A percentile compares a stretch with the other conserved stretches of the same genome.
These are phyloP conservation scores for Amblyjoppa fuscipennis DNA, from an alignment of 2,888 invertebrate species.

Conservation along the genomic window DNA sequence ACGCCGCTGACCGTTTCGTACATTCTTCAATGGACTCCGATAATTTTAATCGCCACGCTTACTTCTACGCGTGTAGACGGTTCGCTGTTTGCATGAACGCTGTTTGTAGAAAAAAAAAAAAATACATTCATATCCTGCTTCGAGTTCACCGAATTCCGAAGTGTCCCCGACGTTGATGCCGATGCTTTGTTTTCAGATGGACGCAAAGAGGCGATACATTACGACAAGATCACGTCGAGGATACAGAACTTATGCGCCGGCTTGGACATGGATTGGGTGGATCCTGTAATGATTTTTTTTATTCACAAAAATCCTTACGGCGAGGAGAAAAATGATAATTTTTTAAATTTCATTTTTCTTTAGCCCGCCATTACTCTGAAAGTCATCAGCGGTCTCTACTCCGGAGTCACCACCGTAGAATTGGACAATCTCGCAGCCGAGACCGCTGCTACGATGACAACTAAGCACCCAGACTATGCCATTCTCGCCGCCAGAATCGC, in stretches of 20 bases:
- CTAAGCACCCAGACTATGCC: constrained; percentile 98
- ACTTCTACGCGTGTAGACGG: not conserved
- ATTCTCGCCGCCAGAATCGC: constrained; percentile 95
- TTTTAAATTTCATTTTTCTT: constrained; percentile 41
- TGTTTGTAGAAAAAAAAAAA: not conserved
- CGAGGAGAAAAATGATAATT: not conserved
- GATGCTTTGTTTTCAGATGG: constrained; percentile 89
- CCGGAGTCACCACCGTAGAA: constrained; percentile 98
- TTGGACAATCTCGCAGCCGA: constrained; percentile 99
- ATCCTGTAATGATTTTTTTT: constrained; percentile 90
- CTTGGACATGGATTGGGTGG: constrained; percentile 97
- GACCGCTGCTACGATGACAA: constrained; percentile 99
- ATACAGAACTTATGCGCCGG: constrained; percentile 98
- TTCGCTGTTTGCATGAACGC: not conserved
- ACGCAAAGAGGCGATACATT: constrained; percentile 95
- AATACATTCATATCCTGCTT: not conserved
- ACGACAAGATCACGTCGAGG: constrained; percentile 99
- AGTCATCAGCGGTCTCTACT: constrained; percentile 97
- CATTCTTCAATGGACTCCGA: not conserved
- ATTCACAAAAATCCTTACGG: not conserved
- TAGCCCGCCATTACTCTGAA: constrained; percentile 94
- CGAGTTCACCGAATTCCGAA: not conserved
- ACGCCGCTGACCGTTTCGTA: not conserved
- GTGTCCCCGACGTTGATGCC: constrained; percentile 32
- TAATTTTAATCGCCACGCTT: constrained; percentile 4